Evolutionary conservation across 2,888 invertebrate species (phyloP), one percentile per base, ranked within the genome.

Genomic region (Dicyrtomina minuta): DNA sequence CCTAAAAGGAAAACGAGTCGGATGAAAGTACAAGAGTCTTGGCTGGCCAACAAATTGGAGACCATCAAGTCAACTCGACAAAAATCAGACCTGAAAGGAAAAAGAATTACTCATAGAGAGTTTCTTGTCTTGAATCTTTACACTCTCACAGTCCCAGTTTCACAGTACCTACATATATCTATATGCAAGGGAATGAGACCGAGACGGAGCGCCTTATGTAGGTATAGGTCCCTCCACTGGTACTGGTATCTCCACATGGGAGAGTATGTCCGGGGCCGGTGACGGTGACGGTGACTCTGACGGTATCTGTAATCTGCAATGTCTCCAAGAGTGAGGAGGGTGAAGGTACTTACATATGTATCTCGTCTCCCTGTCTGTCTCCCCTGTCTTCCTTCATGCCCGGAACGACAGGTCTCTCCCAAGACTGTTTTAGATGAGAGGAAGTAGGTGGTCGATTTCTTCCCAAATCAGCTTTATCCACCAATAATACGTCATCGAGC

Each of bases 41-140:
- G 60, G 60, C 61, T 49, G 24, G 61, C 46, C 61, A 61, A 61
- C 61, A 61, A 61, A 61, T 61, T 61, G 61, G 61, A 61, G 33
- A 59, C 61, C 27, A 61, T 61, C 61, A 61, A 61, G 61, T 61
- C 61, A 46, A 61, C 61, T 61, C 61, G 49, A 61, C 61, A 61
- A 46, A 61, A 61, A 61, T 44, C 61, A 61, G 49, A 46, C 27
- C 46, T 61, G 61, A 61, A 61, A 61, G 46, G 49, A 13, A 43
- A 59, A 59, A 51, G 43, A 60, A 60, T 60, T 44, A 24, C 43
- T 44, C 43, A 55, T 27, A 33, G 33, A 33, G 33, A 33, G 33
- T 33, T 33, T 33, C 33, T 33, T 33, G 4, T 5, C 33, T 33
- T 33, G 33, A 33, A 33, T 33, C 33, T 33, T 33, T 33, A 33